Conservation (phyloP, 2,113 vertebrate genomes). For the Rattus rattus region DNA sequence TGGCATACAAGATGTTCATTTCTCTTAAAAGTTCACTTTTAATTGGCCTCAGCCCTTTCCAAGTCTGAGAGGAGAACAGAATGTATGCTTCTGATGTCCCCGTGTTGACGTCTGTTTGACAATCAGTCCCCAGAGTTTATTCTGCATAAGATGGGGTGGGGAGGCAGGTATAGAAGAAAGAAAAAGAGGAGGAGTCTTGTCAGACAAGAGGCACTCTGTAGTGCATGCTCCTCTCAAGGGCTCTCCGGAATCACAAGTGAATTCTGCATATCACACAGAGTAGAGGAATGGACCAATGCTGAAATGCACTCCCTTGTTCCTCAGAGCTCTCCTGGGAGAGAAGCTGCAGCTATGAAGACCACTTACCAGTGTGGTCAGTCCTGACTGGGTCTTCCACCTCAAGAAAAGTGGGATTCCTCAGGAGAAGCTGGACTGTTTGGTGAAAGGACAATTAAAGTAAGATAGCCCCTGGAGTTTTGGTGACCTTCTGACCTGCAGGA, state of each 20-base stretch:
- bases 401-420: background rate
- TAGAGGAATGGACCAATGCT: background rate
- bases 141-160: conserved; percentile 18
- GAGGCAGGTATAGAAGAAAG: background rate
- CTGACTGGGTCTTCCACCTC: background rate
- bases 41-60: conserved; percentile 76
- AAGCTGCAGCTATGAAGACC: background rate
- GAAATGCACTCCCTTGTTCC: background rate
- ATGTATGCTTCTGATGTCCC: conserved; percentile 53
- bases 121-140: conserved; percentile 46
- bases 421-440: background rate
- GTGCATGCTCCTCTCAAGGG: background rate
- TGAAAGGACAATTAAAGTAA: background rate
- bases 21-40: conserved; percentile 82
- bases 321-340: background rate
- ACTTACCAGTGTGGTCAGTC: background rate
- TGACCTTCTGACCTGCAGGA: background rate
- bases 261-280: background rate
- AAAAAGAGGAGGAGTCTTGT: background rate
- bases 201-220: background rate
- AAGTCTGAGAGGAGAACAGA: conserved; percentile 60
- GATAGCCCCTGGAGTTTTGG: background rate
- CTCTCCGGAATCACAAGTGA: background rate
- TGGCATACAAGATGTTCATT: conserved; percentile 82
- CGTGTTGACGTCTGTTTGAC: conserved; percentile 49